A percentile compares a stretch with the other conserved stretches of the same genome.
phyloP scores from a whole-genome alignment of 2,888 invertebrate species.

The Sphaerophoria rueppellii region DNA sequence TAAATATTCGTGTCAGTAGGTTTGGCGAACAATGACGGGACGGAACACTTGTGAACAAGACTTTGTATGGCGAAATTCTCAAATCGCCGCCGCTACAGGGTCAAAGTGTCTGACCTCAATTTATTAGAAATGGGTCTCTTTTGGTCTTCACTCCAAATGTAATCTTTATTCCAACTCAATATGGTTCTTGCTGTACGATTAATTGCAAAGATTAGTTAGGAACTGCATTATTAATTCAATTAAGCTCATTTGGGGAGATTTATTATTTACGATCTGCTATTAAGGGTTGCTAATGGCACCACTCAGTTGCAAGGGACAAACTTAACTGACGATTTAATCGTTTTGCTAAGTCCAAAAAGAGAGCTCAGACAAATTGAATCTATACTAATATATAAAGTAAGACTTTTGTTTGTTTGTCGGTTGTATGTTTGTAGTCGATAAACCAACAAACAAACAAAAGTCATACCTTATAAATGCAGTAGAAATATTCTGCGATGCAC shows the following conservation, averaged over 20 bases:
- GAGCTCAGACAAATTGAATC: conserved; percentile 16
- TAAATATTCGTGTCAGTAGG: conserved; percentile 44
- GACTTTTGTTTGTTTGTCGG: too few species aligned
- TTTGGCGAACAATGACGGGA: conserved; percentile 20
- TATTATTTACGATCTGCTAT: conserved; percentile 4
- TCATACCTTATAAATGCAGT: too few species aligned
- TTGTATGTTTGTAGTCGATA: too few species aligned
- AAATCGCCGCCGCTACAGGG: too few species aligned
- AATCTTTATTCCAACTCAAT: background rate
- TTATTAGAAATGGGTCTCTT: background rate
- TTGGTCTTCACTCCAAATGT: background rate
- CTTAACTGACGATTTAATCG: conserved; percentile 17
- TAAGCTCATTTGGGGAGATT: conserved; percentile 19
- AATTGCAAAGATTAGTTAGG: conserved; percentile 50
- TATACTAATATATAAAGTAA: too few species aligned
- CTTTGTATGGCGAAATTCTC: conserved; percentile 26
- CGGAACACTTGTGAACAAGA: background rate
- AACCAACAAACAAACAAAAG: too few species aligned
- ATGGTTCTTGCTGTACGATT: conserved; percentile 30
- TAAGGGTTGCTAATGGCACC: conserved; percentile 25
- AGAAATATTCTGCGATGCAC: too few species aligned
- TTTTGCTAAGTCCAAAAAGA: background rate
- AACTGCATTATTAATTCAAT: conserved; percentile 60
- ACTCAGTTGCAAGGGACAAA: conserved; percentile 6
- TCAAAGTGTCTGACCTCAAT: conserved; percentile 23